A percentile compares a stretch with the other conserved stretches of the same genome.
phyloP scores from a whole-genome alignment of 2,113 vertebrate genomes.

The Calypte anna region DNA sequence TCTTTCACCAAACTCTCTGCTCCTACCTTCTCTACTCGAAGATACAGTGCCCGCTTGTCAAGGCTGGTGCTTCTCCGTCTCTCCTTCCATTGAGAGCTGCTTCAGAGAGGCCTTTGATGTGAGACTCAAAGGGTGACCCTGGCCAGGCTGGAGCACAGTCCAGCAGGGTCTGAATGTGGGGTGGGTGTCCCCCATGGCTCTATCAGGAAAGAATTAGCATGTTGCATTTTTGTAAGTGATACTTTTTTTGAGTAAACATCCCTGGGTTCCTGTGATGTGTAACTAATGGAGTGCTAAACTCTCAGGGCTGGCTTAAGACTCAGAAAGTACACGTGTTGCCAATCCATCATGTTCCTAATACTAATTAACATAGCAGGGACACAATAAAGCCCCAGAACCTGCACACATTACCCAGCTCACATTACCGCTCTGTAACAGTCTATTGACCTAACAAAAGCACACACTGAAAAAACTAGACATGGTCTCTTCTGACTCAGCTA shows the following conservation, averaged over 20 bases:
- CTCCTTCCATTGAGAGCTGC: not conserved
- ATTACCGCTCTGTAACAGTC: slow-evolving; percentile 77
- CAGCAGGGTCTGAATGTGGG: not conserved
- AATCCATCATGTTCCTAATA: slow-evolving; percentile 87
- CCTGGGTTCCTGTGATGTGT: slow-evolving; percentile 75
- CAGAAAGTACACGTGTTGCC: slow-evolving; percentile 86
- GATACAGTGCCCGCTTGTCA: not conserved
- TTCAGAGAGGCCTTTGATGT: slow-evolving; percentile 40
- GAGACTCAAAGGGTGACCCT: slow-evolving; percentile 5
- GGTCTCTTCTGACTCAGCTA: slow-evolving; percentile 38
- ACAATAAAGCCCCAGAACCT: slow-evolving; percentile 79
- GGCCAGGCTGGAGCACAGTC: not conserved
- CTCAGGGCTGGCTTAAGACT: slow-evolving; percentile 84
- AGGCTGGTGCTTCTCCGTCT: not conserved
- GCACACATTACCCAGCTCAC: slow-evolving; percentile 77
- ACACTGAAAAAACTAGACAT: not conserved
- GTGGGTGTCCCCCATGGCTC: not conserved
- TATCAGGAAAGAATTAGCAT: slow-evolving; percentile 74
- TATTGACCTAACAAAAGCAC: slow-evolving; percentile 59
- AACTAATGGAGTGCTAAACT: slow-evolving; percentile 85
- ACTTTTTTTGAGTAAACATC: slow-evolving; percentile 82
- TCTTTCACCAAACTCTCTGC: not conserved
- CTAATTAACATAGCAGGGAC: slow-evolving; percentile 95
- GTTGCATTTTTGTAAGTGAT: slow-evolving; percentile 80
- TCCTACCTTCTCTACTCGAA: not conserved